Conservation (phyloP, 2,113 vertebrate species). For the Saguinus midas region DNA sequence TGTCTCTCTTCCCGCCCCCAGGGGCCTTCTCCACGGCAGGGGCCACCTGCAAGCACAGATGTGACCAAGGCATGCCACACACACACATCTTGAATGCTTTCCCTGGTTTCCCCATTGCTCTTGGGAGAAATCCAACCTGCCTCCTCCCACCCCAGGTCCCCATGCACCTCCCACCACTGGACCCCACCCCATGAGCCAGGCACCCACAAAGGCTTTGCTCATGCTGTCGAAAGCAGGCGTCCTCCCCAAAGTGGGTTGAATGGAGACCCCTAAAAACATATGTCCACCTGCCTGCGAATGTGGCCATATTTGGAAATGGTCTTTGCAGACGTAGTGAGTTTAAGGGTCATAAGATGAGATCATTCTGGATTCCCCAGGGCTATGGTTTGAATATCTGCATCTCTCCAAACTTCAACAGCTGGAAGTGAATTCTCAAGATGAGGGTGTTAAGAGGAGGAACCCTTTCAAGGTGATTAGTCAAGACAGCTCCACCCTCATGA, state of each 20-base stretch:
- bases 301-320: not conserved
- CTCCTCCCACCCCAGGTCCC: not conserved
- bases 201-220: not conserved
- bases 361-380: not conserved
- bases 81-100: not conserved
- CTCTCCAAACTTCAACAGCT: not conserved
- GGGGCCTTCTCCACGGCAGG: not conserved
- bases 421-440: not conserved
- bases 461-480: not conserved
- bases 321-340: not conserved
- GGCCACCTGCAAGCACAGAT: fast-evolving
- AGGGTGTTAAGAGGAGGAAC: not conserved
- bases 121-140: not conserved
- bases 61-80: not conserved
- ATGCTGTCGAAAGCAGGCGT: fast-evolving
- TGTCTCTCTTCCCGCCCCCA: fast-evolving
- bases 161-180: not conserved
- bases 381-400: not conserved
- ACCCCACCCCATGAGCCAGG: too few relatives aligned
- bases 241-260: not conserved
- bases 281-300: not conserved
- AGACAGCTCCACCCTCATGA: not conserved
- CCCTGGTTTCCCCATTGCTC: not conserved
- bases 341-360: not conserved
- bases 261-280: not conserved